Evolutionary conservation across 2,888 invertebrate species (phyloP), one percentile per base, ranked within the genome.

Genomic region (Bhutanitis thaidina): DNA sequence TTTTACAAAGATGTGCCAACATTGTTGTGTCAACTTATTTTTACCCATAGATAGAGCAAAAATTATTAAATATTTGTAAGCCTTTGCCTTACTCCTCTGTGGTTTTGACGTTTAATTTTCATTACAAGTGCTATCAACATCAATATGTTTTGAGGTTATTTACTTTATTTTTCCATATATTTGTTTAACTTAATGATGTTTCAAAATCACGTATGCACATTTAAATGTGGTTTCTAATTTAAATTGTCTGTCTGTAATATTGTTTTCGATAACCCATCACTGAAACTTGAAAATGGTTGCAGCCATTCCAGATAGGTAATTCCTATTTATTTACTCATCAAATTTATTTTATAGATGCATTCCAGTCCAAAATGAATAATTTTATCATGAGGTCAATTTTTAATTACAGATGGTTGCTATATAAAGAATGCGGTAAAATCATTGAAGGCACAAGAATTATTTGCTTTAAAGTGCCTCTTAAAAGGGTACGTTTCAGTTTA

Each of bases 391-490:
- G 10, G 16, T 32, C 37, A n/a, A 29, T 29, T 46, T 29, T 47
- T 34, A 20, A 15, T 90, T 91, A 44, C 77, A 93, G 93, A 69
- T 94, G 94, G 94, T 71, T 90, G 61, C 80, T 90, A 7, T 93
- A 93, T 70, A 88, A 85, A 61, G 78, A 92, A 9, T 84, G 91
- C 67, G 95, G 95, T 27, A 79, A 87, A 43, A 85, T 91, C 14
- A 93, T 95, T 47, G 83, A 90, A 52, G 93, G 93, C 13, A 95
- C 95, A 3, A 91, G 91, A 58, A 91, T 96, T 59, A 81, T 95
- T 62, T 92, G 94, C 54, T 95, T 95, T 74, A 95, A 95, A 83
- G 94, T 94, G 27, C 95, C 95, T 14, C 64, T 90, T 1, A 71
- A 65, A 62, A 76, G 69, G 74, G 90, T 90, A 67, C 73, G 85